A percentile compares a stretch with the other conserved stretches of the same genome.
Evolutionary conservation across 2,888 invertebrate genomes (phyloP).

Genomic region (Mesodorylaimus sp.): DNA sequence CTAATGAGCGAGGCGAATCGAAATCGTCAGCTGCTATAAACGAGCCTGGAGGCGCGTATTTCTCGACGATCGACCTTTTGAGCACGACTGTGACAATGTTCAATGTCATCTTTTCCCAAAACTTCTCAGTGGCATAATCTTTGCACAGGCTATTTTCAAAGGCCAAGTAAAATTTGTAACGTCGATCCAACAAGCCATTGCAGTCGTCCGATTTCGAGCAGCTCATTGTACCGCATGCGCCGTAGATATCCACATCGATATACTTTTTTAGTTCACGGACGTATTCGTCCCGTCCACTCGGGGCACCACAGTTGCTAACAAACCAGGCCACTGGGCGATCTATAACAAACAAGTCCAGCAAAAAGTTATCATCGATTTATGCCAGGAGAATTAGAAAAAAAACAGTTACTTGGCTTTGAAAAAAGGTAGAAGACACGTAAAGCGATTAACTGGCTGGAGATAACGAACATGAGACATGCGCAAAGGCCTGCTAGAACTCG

Average conservation of each 20-base stretch:
- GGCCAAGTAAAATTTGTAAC: constrained; percentile 14
- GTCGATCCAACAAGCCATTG: constrained; percentile 18
- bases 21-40: constrained; percentile 37
- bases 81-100: constrained; percentile 9
- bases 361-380: too few species aligned
- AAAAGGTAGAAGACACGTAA: too few species aligned
- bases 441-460: too few species aligned
- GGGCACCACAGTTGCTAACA: constrained; percentile 1
- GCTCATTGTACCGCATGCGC: constrained; percentile 1
- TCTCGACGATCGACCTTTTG: constrained; percentile 15
- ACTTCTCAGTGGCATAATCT: constrained; percentile 28
- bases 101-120: constrained; percentile 19
- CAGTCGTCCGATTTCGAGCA: constrained; percentile 12
- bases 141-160: constrained; percentile 25
- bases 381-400: too few species aligned
- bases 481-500: too few species aligned
- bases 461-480: too few species aligned
- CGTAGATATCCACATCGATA: constrained; percentile 7
- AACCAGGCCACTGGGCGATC: constrained; percentile 9
- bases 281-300: constrained; percentile 2
- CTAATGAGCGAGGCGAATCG: constrained; percentile 30
- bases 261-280: neutral
- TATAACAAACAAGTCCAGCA: too few species aligned
- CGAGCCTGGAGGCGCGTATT: constrained; percentile 29
- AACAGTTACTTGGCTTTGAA: too few species aligned